These are phyloP conservation scores for Mus musculus DNA, from an alignment of 2,113 vertebrate genomes.

Conservation along the genomic window DNA sequence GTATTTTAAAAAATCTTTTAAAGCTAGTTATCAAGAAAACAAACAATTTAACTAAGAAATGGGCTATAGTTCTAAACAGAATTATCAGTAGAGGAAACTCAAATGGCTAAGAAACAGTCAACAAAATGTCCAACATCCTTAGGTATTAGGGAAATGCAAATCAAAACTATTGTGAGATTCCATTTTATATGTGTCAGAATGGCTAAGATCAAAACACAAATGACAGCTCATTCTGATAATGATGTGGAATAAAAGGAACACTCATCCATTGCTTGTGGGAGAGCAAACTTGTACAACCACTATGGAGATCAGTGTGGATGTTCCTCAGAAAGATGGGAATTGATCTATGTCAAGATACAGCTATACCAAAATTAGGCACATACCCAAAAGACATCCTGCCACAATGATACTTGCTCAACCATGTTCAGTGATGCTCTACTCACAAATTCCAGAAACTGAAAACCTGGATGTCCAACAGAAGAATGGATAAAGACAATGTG, in stretches of 20 bases:
- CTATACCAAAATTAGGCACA: neutral
- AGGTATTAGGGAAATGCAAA: neutral
- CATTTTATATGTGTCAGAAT: neutral
- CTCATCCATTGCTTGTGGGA: neutral
- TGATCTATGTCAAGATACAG: neutral
- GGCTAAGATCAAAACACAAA: neutral
- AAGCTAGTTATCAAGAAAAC: neutral
- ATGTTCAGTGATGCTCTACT: neutral
- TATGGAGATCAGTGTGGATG: neutral
- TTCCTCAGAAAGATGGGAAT: neutral
- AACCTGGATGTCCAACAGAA: neutral
- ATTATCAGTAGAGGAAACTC: neutral
- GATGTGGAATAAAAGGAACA: neutral
- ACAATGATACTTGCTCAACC: neutral
- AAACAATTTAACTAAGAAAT: neutral
- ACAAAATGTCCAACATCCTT: neutral
- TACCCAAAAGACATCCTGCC: neutral
- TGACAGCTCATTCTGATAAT: neutral
- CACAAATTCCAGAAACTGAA: neutral
- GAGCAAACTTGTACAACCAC: neutral
- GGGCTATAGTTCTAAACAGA: neutral
- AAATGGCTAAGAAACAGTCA: neutral
- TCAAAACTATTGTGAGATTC: neutral
- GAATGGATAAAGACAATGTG: neutral
- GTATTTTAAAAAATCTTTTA: neutral